These are phyloP conservation scores for Tiaroga cobitis DNA, from an alignment of 2,797 vertebrate species.

Conservation along the genomic window DNA sequence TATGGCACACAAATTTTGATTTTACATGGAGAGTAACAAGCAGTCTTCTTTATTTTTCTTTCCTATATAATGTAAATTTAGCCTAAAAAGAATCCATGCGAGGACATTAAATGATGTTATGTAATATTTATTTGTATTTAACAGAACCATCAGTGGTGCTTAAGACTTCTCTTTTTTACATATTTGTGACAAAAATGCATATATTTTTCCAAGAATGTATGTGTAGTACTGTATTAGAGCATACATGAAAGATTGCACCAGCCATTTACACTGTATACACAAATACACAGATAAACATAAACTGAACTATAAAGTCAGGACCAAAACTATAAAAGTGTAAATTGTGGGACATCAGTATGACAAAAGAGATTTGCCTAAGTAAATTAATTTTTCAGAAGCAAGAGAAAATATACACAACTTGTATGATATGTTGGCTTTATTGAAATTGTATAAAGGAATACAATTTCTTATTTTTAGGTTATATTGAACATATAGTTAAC, in stretches of 20 bases:
- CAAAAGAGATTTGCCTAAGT: slow-evolving; percentile 1
- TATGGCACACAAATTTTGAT: slow-evolving; percentile 52
- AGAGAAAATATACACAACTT: slow-evolving; percentile 1
- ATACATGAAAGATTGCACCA: slow-evolving; percentile 45
- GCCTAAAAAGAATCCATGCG: slow-evolving; percentile 46
- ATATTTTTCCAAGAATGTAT: slow-evolving; percentile 60
- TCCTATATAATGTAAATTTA: slow-evolving; percentile 53
- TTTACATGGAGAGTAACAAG: slow-evolving; percentile 55
- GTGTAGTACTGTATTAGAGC: slow-evolving; percentile 31
- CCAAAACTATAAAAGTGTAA: slow-evolving; percentile 47
- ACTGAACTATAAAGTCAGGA: slow-evolving; percentile 39
- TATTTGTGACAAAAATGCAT: slow-evolving; percentile 59
- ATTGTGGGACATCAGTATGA: slow-evolving; percentile 35
- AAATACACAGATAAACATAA: slow-evolving; percentile 47
- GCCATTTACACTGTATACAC: slow-evolving; percentile 30
- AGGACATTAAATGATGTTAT: slow-evolving; percentile 32
- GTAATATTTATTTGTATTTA: slow-evolving; percentile 43
- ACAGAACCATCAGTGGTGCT: slow-evolving; percentile 47
- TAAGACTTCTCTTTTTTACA: slow-evolving; percentile 50
- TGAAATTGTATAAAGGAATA: slow-evolving; percentile 9
- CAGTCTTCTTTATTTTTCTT: slow-evolving; percentile 49
- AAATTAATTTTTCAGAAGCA: background rate
- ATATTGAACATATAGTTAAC: slow-evolving; percentile 4
- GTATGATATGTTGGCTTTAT: background rate
- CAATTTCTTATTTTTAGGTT: background rate